Conservation (phyloP, 2,113 vertebrate genomes). For the Scomber scombrus region DNA sequence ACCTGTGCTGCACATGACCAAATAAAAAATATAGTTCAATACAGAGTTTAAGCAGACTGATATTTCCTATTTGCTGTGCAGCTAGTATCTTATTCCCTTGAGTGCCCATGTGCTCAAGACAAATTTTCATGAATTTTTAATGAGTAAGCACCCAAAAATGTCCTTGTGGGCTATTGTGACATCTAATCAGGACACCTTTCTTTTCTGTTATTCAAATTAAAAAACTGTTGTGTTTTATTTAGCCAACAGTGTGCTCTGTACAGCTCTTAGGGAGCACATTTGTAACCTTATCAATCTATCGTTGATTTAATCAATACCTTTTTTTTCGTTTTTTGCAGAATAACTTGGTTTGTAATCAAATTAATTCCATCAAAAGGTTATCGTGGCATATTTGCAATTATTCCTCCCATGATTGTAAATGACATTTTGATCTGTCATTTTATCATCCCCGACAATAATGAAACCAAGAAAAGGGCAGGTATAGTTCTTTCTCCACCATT, state of each 20-base stretch:
- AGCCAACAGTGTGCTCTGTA: not conserved
- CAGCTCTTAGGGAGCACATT: not conserved
- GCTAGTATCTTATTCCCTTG: not conserved
- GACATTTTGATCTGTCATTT: slow-evolving; percentile 45
- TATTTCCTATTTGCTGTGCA: not conserved
- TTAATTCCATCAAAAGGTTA: slow-evolving; percentile 45
- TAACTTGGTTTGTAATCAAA: slow-evolving; percentile 16
- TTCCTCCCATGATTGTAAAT: slow-evolving; percentile 32
- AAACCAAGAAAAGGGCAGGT: slow-evolving; percentile 36
- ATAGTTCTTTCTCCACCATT: slow-evolving; percentile 29
- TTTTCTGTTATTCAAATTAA: not conserved
- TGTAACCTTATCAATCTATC: not conserved
- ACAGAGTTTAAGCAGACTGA: not conserved
- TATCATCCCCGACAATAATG: slow-evolving; percentile 14
- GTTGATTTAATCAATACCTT: not conserved
- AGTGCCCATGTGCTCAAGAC: not conserved
- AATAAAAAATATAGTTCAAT: not conserved
- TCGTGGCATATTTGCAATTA: slow-evolving; percentile 5
- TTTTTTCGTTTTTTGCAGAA: slow-evolving; percentile 5
- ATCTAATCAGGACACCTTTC: not conserved
- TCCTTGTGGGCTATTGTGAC: not conserved
- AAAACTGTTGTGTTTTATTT: not conserved
- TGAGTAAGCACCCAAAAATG: not conserved
- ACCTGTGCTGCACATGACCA: not conserved
- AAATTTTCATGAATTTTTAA: not conserved